Evolutionary conservation across 2,888 invertebrate genomes (phyloP).

Genomic region (Synergus japonicus): DNA sequence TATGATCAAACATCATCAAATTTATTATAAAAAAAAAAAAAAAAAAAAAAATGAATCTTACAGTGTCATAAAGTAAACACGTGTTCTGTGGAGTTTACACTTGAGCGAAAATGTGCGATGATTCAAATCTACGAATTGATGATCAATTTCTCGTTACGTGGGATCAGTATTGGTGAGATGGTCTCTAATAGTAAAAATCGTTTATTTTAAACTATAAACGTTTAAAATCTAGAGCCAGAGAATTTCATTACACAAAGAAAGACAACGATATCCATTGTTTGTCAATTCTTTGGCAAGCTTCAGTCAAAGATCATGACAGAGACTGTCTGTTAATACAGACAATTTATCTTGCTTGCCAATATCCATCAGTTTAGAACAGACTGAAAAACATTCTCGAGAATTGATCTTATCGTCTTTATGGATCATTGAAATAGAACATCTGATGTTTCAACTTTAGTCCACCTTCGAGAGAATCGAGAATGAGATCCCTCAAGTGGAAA

Average conservation of each 20-base stretch:
- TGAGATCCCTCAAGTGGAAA: not conserved
- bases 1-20: too few species aligned
- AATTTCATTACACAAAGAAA: conserved; percentile 13
- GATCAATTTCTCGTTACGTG: not conserved
- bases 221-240: conserved; percentile 6
- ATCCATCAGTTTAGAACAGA: not conserved
- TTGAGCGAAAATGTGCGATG: not conserved
- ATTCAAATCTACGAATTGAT: not conserved
- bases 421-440: not conserved
- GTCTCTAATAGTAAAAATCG: not conserved
- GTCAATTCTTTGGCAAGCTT: conserved; percentile 13
- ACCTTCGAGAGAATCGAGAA: not conserved
- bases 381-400: not conserved
- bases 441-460: not conserved
- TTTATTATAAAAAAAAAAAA: too few species aligned
- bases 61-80: not conserved
- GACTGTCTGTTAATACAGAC: not conserved
- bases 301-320: conserved; percentile 20
- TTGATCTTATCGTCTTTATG: conserved; percentile 2
- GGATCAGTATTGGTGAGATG: not conserved
- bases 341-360: conserved; percentile 24
- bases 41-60: not conserved
- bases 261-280: conserved; percentile 15
- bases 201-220: conserved; percentile 2
- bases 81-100: not conserved